A percentile compares a stretch with the other conserved stretches of the same genome.
These are phyloP conservation scores for Sarcophaga caerulescens DNA, from an alignment of 2,888 invertebrate species.

Conservation along the genomic window DNA sequence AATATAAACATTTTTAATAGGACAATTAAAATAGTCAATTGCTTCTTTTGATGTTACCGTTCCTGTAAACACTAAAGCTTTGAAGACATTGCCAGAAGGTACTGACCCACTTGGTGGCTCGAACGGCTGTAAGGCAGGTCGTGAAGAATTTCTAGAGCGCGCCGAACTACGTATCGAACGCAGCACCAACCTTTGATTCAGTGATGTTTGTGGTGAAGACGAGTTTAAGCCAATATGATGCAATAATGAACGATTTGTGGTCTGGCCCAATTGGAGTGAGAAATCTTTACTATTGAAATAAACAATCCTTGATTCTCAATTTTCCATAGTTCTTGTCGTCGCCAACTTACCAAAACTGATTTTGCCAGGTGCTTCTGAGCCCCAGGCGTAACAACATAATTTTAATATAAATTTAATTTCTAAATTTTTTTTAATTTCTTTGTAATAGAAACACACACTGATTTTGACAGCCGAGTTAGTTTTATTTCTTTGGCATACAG, in stretches of 20 bases:
- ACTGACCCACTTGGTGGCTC: conserved; percentile 70
- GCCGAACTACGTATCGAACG: conserved; percentile 68
- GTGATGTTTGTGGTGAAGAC: conserved; percentile 58
- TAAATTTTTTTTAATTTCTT: neutral
- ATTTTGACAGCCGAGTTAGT: conserved; percentile 5
- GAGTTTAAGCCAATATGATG: conserved; percentile 61
- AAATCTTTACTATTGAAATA: conserved; percentile 36
- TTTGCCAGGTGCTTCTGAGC: conserved; percentile 72
- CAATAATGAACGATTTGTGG: conserved; percentile 67
- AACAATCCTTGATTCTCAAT: neutral
- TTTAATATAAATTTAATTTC: conserved; percentile 35
- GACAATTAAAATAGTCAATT: neutral
- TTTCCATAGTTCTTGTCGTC: neutral
- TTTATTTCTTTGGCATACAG: conserved; percentile 7
- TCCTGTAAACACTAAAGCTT: conserved; percentile 78
- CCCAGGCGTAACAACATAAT: conserved; percentile 75
- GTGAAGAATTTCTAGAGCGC: conserved; percentile 49
- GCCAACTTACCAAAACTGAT: conserved; percentile 73
- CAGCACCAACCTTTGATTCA: conserved; percentile 59
- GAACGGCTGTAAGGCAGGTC: conserved; percentile 68
- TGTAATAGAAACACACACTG: conserved; percentile 1
- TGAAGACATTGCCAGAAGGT: conserved; percentile 74
- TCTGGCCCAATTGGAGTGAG: conserved; percentile 32
- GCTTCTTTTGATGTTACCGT: conserved; percentile 71
- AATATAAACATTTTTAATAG: neutral